Conservation (phyloP, 2,113 vertebrate genomes). For the Rhipidura dahli region DNA sequence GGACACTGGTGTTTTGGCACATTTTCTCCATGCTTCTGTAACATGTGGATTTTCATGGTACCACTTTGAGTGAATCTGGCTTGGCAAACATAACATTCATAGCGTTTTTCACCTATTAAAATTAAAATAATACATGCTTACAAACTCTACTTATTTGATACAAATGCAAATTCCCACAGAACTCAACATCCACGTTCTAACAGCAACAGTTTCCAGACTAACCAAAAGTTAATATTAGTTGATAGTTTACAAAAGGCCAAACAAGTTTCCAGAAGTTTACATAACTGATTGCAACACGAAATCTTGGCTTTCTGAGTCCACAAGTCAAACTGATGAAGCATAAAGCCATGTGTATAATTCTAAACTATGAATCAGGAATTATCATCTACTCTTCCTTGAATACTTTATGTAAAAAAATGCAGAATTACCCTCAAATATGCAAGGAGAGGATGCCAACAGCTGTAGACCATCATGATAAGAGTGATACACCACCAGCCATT, state of each 20-base stretch:
- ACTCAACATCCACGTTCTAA: background rate
- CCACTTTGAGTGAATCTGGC: constrained; percentile 69
- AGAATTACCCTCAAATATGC: background rate
- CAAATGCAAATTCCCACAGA: background rate
- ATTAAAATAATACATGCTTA: background rate
- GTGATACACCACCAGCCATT: background rate
- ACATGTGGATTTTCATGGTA: constrained; percentile 68
- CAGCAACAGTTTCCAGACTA: background rate
- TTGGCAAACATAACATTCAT: constrained; percentile 63
- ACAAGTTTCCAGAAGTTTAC: background rate
- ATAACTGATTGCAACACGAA: background rate
- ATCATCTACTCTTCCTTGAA: background rate
- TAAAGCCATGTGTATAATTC: background rate
- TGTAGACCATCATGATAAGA: background rate
- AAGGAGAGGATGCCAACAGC: background rate
- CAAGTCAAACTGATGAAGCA: background rate
- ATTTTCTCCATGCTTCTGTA: constrained; percentile 69
- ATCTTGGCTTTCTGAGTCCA: background rate
- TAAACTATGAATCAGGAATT: background rate
- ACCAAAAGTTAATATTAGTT: background rate
- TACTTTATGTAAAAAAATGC: background rate
- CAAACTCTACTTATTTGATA: background rate
- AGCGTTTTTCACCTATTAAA: constrained; percentile 69
- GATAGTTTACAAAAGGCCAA: background rate
- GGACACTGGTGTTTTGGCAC: constrained; percentile 69